Percentiles rank a stretch among this genome's conserved stretches.
Evolutionary conservation across 2,888 invertebrate genomes (phyloP).

Genomic region (Scaptomyza cyrtandrae): DNA sequence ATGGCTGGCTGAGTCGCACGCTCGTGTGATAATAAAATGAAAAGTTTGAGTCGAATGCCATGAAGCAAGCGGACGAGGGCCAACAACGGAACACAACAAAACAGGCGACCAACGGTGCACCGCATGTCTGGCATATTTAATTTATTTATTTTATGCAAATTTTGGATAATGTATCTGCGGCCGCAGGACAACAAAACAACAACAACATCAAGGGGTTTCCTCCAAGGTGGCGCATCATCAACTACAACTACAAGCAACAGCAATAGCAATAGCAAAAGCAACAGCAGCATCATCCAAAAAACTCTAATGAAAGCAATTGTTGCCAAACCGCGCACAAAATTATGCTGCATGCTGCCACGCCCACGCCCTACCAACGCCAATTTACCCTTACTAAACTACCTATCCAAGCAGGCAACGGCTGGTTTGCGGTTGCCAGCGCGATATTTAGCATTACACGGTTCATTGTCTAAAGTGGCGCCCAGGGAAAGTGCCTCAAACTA

Average conservation of each 20-base stretch:
- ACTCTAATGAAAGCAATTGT: conserved; percentile 80
- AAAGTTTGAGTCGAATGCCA: conserved; percentile 60
- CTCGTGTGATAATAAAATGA: conserved; percentile 78
- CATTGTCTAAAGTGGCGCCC: conserved; percentile 80
- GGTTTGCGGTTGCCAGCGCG: conserved; percentile 69
- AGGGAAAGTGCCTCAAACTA: conserved; percentile 48
- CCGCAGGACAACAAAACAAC: conserved; percentile 73
- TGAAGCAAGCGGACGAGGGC: conserved; percentile 28
- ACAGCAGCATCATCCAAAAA: conserved; percentile 51
- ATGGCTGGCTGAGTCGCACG: conserved; percentile 49
- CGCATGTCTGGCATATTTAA: conserved; percentile 82
- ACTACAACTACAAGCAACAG: background rate
- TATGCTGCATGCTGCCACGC: conserved; percentile 68
- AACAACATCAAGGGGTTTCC: conserved; percentile 66
- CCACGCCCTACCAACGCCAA: conserved; percentile 14
- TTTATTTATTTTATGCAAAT: conserved; percentile 84
- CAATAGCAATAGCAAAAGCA: conserved; percentile 11
- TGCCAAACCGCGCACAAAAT: conserved; percentile 80
- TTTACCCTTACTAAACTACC: background rate
- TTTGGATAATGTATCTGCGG: conserved; percentile 82
- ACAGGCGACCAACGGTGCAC: conserved; percentile 72
- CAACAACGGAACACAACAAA: conserved; percentile 2
- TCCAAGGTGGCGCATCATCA: conserved; percentile 60
- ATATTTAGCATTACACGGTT: conserved; percentile 80
- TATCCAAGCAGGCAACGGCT: conserved; percentile 46